Percentiles rank a stretch among this genome's conserved stretches.
phyloP scores from a whole-genome alignment of 2,888 invertebrate genomes.

The Octodonta nipae region DNA sequence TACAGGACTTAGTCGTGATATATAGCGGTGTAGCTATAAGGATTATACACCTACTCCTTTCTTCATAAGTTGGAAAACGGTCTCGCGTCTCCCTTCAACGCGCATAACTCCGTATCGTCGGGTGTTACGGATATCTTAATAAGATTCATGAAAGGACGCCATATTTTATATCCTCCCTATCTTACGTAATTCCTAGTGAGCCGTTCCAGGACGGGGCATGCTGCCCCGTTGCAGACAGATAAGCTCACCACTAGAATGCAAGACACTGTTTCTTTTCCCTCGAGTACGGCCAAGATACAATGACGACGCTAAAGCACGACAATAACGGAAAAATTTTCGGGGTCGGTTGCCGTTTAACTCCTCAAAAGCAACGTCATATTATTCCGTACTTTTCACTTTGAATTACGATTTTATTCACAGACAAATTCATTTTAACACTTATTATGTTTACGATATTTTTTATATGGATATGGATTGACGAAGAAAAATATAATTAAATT shows the following conservation, averaged over 20 bases:
- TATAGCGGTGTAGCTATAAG: slow-evolving; percentile 39
- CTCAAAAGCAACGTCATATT: too few relatives aligned
- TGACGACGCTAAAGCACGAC: too few relatives aligned
- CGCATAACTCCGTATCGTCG: slow-evolving; percentile 39
- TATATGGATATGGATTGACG: too few relatives aligned
- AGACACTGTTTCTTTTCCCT: slow-evolving; percentile 23
- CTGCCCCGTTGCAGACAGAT: slow-evolving; percentile 27
- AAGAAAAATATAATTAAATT: too few relatives aligned
- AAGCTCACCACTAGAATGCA: slow-evolving; percentile 21
- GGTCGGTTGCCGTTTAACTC: too few relatives aligned
- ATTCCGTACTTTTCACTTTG: too few relatives aligned
- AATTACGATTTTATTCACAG: too few relatives aligned
- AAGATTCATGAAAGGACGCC: slow-evolving; percentile 73
- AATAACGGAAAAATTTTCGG: too few relatives aligned
- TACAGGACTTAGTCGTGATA: slow-evolving; percentile 38
- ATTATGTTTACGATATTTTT: too few relatives aligned
- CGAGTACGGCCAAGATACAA: slow-evolving; percentile 11
- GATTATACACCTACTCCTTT: slow-evolving; percentile 42
- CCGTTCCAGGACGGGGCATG: slow-evolving; percentile 22
- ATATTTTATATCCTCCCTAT: slow-evolving; percentile 62
- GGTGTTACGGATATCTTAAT: slow-evolving; percentile 59
- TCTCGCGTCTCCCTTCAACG: slow-evolving; percentile 15
- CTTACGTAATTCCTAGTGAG: slow-evolving; percentile 33
- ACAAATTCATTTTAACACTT: too few relatives aligned
- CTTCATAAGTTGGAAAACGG: slow-evolving; percentile 38